Conservation (phyloP, 1,140 invertebrate genomes). For the Saccostrea echinata region DNA sequence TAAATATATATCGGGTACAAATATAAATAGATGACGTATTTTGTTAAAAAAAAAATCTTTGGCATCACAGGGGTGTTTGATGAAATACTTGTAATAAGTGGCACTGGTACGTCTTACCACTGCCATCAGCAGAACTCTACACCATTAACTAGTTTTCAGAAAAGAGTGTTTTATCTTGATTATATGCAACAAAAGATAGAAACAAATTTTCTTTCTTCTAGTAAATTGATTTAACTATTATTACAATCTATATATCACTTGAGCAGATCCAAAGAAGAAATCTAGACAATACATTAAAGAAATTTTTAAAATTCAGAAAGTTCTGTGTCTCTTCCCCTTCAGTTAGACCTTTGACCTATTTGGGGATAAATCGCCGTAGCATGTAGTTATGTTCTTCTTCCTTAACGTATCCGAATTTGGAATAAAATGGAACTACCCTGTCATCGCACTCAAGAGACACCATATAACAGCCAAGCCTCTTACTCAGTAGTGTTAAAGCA, state of each 20-base stretch:
- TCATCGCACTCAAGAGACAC: constrained; percentile 97
- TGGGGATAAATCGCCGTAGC: constrained; percentile 62
- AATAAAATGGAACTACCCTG: constrained; percentile 93
- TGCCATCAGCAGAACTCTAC: neutral
- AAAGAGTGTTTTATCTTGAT: neutral
- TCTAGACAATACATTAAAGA: neutral
- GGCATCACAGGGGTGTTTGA: too few species aligned
- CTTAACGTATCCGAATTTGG: constrained; percentile 89
- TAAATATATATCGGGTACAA: too few species aligned
- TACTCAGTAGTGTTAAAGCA: constrained; percentile 88
- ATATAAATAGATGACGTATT: too few species aligned
- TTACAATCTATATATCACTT: neutral
- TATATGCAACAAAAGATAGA: neutral
- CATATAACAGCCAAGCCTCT: constrained; percentile 94
- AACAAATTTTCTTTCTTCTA: neutral
- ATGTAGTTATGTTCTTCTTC: constrained; percentile 75
- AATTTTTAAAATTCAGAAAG: neutral
- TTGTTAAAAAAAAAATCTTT: too few species aligned
- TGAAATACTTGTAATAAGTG: too few species aligned
- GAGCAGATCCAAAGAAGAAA: neutral
- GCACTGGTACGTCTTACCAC: neutral
- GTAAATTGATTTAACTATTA: neutral
- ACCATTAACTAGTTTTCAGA: neutral
- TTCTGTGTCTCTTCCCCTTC: neutral
- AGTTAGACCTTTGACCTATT: neutral